These are phyloP conservation scores for Taurulus bubalis DNA, from an alignment of 2,113 vertebrate genomes.

Conservation along the genomic window DNA sequence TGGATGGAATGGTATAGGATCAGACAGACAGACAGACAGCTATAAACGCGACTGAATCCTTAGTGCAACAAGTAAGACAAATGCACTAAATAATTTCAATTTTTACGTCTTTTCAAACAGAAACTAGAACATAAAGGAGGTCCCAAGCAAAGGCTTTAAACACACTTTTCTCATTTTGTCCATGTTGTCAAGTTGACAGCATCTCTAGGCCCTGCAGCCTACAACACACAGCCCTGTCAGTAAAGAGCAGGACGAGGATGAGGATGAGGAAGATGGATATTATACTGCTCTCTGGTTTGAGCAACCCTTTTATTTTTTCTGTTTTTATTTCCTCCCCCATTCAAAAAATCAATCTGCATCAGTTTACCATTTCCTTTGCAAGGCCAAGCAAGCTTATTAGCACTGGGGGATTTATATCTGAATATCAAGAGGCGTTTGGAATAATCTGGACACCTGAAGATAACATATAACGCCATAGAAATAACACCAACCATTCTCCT, in stretches of 20 bases:
- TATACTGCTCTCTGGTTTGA: slow-evolving; percentile 34
- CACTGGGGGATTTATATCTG: slow-evolving; percentile 9
- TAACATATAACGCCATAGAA: not conserved
- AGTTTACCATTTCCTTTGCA: slow-evolving; percentile 26
- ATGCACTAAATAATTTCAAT: not conserved
- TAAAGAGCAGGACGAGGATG: slow-evolving; percentile 36
- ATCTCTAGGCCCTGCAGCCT: slow-evolving; percentile 37
- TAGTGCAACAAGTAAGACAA: slow-evolving; percentile 25
- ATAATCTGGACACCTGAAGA: slow-evolving; percentile 31
- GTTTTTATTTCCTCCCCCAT: not conserved
- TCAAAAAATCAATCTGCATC: slow-evolving; percentile 42
- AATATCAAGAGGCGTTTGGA: slow-evolving; percentile 12
- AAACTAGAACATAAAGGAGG: not conserved
- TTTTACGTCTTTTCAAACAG: not conserved
- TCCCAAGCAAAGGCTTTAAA: slow-evolving; percentile 15
- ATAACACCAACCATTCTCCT: not conserved
- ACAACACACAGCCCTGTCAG: slow-evolving; percentile 28
- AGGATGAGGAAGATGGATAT: slow-evolving; percentile 26
- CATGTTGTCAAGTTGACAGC: slow-evolving; percentile 46
- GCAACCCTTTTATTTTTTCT: not conserved
- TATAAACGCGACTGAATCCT: not conserved
- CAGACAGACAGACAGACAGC: not conserved
- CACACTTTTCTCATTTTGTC: slow-evolving; percentile 15
- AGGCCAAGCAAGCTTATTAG: not conserved
- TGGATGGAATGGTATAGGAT: not conserved